Evolutionary conservation across 2,113 vertebrate genomes (phyloP).

Genomic region (Raja brachyura): DNA sequence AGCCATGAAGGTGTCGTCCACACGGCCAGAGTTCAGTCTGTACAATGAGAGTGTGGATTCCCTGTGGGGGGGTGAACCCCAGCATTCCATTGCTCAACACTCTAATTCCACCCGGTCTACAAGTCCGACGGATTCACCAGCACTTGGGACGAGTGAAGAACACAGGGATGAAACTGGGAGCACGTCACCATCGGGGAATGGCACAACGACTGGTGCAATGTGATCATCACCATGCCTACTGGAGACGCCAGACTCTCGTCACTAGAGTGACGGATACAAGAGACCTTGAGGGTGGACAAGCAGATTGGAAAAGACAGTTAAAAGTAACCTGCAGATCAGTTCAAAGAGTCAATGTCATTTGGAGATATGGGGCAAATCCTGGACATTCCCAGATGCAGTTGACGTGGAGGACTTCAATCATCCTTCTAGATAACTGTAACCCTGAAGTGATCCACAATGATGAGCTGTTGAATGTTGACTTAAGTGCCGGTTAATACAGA

Average conservation of each 20-base stretch:
- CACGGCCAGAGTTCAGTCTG: background rate
- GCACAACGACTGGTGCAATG: background rate
- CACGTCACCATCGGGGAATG: background rate
- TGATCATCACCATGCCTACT: background rate
- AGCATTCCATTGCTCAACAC: background rate
- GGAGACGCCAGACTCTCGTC: background rate
- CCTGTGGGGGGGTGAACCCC: background rate
- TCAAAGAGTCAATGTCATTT: background rate
- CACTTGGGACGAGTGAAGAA: background rate
- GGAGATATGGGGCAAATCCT: background rate
- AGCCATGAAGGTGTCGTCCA: background rate
- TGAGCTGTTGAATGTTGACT: too few species aligned
- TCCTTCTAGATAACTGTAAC: background rate
- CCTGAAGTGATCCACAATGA: background rate
- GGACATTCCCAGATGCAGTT: background rate
- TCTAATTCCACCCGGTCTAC: background rate
- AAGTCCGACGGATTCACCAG: background rate
- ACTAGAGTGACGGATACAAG: background rate
- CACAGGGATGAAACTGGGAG: background rate
- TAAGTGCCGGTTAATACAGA: too few species aligned
- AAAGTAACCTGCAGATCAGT: background rate
- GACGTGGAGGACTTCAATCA: background rate
- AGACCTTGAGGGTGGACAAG: too few species aligned
- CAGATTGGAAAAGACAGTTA: background rate
- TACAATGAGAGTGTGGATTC: slow-evolving; percentile 11